Conservation (phyloP, 2,113 vertebrate species). For the Poeciliopsis retropinna region DNA sequence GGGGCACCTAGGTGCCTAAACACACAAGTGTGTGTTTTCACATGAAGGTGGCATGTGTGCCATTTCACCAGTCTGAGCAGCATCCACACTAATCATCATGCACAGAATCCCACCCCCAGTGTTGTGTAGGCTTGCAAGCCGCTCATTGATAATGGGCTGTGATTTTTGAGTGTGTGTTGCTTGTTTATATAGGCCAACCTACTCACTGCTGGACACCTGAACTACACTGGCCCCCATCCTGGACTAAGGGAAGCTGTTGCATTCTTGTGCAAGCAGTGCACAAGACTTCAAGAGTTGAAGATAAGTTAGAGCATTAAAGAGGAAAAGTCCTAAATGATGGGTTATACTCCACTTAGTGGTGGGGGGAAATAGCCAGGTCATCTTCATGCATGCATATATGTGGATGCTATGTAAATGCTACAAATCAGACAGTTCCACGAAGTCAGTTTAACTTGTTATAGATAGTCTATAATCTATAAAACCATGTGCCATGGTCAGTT, state of each 20-base stretch:
- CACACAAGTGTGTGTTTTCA: slow-evolving; percentile 72
- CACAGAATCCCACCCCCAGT: not conserved
- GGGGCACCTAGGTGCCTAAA: slow-evolving; percentile 52
- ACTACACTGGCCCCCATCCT: slow-evolving; percentile 42
- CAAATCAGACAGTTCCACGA: no score
- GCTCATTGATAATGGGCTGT: not conserved
- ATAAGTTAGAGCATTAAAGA: slow-evolving; percentile 52
- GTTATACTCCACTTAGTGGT: slow-evolving; percentile 53
- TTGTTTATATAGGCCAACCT: slow-evolving; percentile 9
- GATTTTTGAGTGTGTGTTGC: slow-evolving; percentile 3
- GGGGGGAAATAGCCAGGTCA: slow-evolving; percentile 62
- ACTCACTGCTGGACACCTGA: slow-evolving; percentile 26
- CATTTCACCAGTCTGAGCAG: slow-evolving; percentile 46
- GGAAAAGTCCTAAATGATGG: slow-evolving; percentile 48
- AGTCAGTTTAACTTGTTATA: no score
- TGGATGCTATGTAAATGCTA: no score
- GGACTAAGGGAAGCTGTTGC: slow-evolving; percentile 30
- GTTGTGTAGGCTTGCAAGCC: not conserved
- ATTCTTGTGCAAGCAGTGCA: slow-evolving; percentile 47
- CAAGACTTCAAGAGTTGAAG: slow-evolving; percentile 41
- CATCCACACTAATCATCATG: slow-evolving; percentile 41
- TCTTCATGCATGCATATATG: no score
- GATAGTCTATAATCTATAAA: no score
- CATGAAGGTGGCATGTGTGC: slow-evolving; percentile 68
- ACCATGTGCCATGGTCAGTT: no score